Evolutionary conservation across 2,113 vertebrate genomes (phyloP).

Genomic region (Cariama cristata): DNA sequence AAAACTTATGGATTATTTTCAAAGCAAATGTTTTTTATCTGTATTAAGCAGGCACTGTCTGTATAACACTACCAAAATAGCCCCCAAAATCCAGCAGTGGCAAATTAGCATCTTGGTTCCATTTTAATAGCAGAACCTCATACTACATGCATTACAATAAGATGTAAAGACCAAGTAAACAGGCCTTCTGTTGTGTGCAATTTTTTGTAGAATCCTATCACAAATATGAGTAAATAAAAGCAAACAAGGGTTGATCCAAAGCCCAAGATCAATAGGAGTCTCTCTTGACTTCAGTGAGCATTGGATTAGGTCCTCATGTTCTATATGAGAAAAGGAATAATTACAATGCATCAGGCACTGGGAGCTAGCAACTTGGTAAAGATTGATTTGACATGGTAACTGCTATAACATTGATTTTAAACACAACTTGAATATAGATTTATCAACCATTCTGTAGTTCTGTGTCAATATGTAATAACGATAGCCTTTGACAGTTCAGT

Average conservation of each 20-base stretch:
- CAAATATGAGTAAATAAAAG: neutral
- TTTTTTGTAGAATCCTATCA: neutral
- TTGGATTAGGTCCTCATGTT: neutral
- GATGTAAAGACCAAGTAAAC: neutral
- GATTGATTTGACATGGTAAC: slow-evolving; percentile 14
- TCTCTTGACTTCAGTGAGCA: neutral
- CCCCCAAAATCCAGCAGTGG: neutral
- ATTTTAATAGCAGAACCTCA: neutral
- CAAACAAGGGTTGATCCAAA: neutral
- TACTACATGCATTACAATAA: rapidly evolving
- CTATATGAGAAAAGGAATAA: neutral
- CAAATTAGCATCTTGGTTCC: neutral
- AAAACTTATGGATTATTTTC: neutral
- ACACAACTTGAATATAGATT: slow-evolving; percentile 28
- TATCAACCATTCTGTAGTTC: slow-evolving; percentile 9
- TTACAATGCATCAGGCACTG: neutral
- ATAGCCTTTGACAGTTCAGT: neutral
- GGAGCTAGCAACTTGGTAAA: neutral
- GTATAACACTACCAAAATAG: neutral
- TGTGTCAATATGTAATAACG: neutral
- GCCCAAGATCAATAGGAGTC: neutral
- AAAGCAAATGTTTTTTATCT: neutral
- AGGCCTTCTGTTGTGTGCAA: neutral
- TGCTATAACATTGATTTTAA: slow-evolving; percentile 32
- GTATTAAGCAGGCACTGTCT: neutral